Base-by-base conservation (phyloP, 1,140 invertebrate species). In the Drosophila pectinifera region DNA sequence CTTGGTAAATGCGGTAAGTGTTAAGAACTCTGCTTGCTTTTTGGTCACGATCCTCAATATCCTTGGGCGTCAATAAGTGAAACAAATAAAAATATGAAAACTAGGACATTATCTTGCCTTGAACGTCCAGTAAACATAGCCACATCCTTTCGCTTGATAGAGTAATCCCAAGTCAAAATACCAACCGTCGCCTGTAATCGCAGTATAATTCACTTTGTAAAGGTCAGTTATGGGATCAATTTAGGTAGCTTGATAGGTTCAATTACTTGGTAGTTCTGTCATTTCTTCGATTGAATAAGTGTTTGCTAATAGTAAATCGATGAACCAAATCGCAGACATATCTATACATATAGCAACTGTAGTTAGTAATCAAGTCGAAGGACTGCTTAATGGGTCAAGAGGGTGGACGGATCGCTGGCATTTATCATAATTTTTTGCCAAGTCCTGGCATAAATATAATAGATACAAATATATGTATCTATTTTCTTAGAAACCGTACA, bases 1-100 rank as follows among this genome's bases (percentile, higher is more conserved):
- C 72, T 65, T 65, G 73, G 73, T 75, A 43, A 45, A 74, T 45
- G 53, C 72, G 73, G 73, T 75, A 75, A 75, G 73, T 75, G 39
- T 28, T 41, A 39, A 39, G 7, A 24, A 31, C 28, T 31, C 28
- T 10, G 28, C 2, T 16, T 18, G n/a, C 28, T 10, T 56, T 41
- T 46, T 34, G 13, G 26, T 20, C 31, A 13, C 51, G 18, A 55
- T 67, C 26, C 13, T 38, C 1, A 22, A 16, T 13, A 28, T 22
- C 6, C 2, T 14, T 14, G 14, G n/a, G n/a, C n/a, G n/a, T n/a
- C 43, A 6, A n/a, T 7, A 24, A 24, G 2, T 46, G n/a, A 24
- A 16, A 26, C 14, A 24, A 24, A 5, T 26, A 24, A 10, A 10
- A 10, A 5, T 14, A 1, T n/a, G 5, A 8, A 31, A 49, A 49